Conservation (phyloP, 2,888 invertebrate genomes). For the Heliconius ismenius region DNA sequence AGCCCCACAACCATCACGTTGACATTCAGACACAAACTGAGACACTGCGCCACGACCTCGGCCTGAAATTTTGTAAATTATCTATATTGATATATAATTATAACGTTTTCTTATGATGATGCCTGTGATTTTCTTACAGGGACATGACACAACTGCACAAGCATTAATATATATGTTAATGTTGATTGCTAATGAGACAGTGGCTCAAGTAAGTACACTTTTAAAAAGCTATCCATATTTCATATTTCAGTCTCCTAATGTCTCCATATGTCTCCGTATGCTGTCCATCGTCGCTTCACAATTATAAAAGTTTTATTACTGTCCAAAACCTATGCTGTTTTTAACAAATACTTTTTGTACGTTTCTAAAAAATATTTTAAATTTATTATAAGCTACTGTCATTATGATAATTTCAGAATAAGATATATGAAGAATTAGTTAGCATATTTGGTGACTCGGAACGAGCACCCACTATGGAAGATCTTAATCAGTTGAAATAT, state of each 20-base stretch:
- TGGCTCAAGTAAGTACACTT: slow-evolving; percentile 56
- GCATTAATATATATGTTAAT: slow-evolving; percentile 64
- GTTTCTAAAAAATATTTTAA: background rate
- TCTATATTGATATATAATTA: too few relatives aligned
- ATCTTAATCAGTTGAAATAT: slow-evolving; percentile 82
- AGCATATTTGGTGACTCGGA: slow-evolving; percentile 73
- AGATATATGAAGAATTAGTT: slow-evolving; percentile 36
- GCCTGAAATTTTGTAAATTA: too few relatives aligned
- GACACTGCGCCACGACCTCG: too few relatives aligned
- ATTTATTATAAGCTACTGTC: background rate
- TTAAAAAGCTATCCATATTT: too few relatives aligned
- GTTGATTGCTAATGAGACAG: slow-evolving; percentile 68
- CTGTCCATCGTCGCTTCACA: background rate
- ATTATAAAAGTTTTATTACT: too few relatives aligned
- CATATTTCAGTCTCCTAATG: too few relatives aligned
- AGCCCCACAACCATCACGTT: too few relatives aligned
- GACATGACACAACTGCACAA: slow-evolving; percentile 73
- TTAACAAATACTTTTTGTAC: too few relatives aligned
- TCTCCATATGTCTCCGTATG: too few relatives aligned
- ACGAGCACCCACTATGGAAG: slow-evolving; percentile 80
- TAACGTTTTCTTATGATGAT: background rate
- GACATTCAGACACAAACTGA: too few relatives aligned
- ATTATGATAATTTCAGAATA: slow-evolving; percentile 29
- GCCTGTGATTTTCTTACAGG: slow-evolving; percentile 52
- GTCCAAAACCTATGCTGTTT: too few relatives aligned